Conservation (phyloP, 2,113 vertebrate genomes). For the Pipa parva region DNA sequence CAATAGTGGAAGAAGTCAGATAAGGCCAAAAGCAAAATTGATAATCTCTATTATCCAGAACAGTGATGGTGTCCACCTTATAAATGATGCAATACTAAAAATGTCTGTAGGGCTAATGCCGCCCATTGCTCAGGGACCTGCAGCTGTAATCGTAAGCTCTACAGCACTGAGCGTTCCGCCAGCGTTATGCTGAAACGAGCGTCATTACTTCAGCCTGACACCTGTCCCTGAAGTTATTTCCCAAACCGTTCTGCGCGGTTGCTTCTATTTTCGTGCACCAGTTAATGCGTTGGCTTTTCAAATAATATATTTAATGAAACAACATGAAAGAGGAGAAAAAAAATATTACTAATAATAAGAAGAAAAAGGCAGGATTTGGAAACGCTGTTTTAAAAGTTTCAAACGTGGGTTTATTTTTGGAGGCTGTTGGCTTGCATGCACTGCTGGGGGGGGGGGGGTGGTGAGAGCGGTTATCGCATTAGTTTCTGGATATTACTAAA, state of each 20-base stretch:
- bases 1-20: slow-evolving; percentile 33
- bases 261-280: not conserved
- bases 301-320: not conserved
- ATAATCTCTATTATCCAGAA: slow-evolving; percentile 34
- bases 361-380: no score
- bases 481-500: no score
- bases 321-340: no score
- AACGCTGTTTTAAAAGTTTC: no score
- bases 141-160: slow-evolving; percentile 22
- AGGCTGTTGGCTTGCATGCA: no score
- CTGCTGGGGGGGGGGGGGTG: no score
- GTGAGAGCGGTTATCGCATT: no score
- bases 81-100: slow-evolving; percentile 40
- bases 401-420: no score
- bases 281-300: not conserved
- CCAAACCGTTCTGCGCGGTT: not conserved
- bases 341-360: no score
- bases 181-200: slow-evolving; percentile 4
- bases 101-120: slow-evolving; percentile 24
- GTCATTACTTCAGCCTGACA: slow-evolving; percentile 20
- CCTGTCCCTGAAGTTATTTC: not conserved
- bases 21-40: slow-evolving; percentile 38
- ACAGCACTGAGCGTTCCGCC: not conserved
- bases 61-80: slow-evolving; percentile 31
- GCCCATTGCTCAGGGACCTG: slow-evolving; percentile 32